Conservation (phyloP, 1,140 invertebrate genomes). For the Cyclargus thomasi region DNA sequence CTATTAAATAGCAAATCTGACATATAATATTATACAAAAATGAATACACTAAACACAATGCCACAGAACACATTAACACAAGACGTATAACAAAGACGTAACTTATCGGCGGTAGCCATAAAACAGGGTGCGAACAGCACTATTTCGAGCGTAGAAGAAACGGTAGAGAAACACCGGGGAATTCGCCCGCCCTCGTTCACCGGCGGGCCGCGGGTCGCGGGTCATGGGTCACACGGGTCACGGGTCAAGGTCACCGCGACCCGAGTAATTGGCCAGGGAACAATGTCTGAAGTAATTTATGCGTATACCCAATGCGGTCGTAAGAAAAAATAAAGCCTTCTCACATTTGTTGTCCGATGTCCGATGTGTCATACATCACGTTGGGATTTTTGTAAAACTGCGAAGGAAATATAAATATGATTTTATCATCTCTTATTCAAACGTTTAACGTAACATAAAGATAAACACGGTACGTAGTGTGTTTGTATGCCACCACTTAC, state of each 20-base stretch:
- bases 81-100: too few relatives aligned
- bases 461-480: too few relatives aligned
- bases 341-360: background rate
- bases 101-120: too few relatives aligned
- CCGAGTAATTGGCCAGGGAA: slow-evolving; percentile 7
- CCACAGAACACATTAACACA: too few relatives aligned
- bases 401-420: background rate
- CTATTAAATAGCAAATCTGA: too few relatives aligned
- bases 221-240: background rate
- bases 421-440: too few relatives aligned
- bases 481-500: too few relatives aligned
- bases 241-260: slow-evolving; percentile 20
- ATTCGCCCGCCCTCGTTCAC: slow-evolving; percentile 6
- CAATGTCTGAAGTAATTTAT: background rate
- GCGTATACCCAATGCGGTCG: background rate
- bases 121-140: too few relatives aligned
- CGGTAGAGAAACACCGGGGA: background rate
- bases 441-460: too few relatives aligned
- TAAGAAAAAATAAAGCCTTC: background rate
- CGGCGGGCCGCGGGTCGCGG: too few relatives aligned
- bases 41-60: too few relatives aligned
- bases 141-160: background rate
- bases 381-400: background rate
- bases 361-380: background rate
- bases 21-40: too few relatives aligned